These are phyloP conservation scores for Philopedon plagiatum DNA, from an alignment of 2,888 invertebrate species.

Conservation along the genomic window DNA sequence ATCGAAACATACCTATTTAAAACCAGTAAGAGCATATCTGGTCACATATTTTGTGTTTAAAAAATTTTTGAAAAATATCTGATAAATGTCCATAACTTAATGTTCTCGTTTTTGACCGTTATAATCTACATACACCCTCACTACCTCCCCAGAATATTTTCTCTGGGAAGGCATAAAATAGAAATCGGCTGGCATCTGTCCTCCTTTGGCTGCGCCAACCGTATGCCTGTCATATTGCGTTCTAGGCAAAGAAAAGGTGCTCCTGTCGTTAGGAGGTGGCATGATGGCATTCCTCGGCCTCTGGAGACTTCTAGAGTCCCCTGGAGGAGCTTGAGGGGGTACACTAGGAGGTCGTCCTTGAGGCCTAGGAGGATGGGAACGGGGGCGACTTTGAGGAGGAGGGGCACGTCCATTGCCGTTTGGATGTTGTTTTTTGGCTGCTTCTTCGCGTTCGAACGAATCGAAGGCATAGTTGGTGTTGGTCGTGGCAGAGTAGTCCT, in stretches of 20 bases:
- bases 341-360: conserved; percentile 63
- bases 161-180: conserved; percentile 96
- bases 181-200: conserved; percentile 85
- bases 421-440: conserved; percentile 58
- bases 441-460: conserved; percentile 82
- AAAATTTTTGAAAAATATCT: no score
- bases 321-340: conserved; percentile 63
- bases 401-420: conserved; percentile 38
- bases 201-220: conserved; percentile 57
- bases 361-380: conserved; percentile 57
- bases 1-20: no score
- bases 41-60: no score
- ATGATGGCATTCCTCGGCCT: conserved; percentile 67
- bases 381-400: conserved; percentile 43
- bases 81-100: background rate
- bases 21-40: no score
- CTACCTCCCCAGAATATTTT: conserved; percentile 93
- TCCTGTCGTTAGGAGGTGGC: conserved; percentile 71
- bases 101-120: conserved; percentile 77
- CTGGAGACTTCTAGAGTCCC: conserved; percentile 77
- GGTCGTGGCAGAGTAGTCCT: conserved; percentile 88
- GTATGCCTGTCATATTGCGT: conserved; percentile 70
- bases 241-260: conserved; percentile 84
- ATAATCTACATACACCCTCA: conserved; percentile 87
- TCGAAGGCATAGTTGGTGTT: conserved; percentile 94